Evolutionary conservation across 2,113 vertebrate genomes (phyloP).

Genomic region (Atlantisia rogersi): DNA sequence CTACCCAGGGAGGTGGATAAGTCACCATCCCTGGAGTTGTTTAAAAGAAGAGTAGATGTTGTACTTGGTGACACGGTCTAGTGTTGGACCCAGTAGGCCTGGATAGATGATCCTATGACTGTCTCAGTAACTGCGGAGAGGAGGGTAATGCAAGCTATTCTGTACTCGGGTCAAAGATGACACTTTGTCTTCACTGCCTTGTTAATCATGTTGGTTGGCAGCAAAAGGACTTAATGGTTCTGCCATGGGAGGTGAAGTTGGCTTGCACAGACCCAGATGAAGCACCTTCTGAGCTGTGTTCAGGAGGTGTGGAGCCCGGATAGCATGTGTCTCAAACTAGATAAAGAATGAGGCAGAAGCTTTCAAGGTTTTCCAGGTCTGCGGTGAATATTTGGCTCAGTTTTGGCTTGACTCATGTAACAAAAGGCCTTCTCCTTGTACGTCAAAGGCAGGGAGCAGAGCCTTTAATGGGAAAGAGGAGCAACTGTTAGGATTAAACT

Average conservation of each 20-base stretch:
- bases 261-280: not conserved
- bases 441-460: not conserved
- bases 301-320: not conserved
- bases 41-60: too few relatives aligned
- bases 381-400: not conserved
- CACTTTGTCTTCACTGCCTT: constrained; percentile 29
- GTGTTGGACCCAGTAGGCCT: too few relatives aligned
- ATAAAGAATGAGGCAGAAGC: not conserved
- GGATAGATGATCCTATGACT: not conserved
- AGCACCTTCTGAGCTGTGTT: not conserved
- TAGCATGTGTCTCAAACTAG: not conserved
- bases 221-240: not conserved
- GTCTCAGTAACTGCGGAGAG: constrained; percentile 1
- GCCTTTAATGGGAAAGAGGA: rapidly evolving
- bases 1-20: too few relatives aligned
- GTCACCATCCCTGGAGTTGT: too few relatives aligned
- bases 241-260: not conserved
- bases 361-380: not conserved
- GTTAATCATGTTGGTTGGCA: not conserved
- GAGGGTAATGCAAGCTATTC: constrained; percentile 12
- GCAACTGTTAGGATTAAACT: not conserved
- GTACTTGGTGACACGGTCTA: too few relatives aligned
- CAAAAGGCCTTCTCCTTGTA: not conserved
- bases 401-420: not conserved
- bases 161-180: constrained; percentile 26